phyloP scores from a whole-genome alignment of 2,888 invertebrate species.

The Mongoloraphidia duomilia region DNA sequence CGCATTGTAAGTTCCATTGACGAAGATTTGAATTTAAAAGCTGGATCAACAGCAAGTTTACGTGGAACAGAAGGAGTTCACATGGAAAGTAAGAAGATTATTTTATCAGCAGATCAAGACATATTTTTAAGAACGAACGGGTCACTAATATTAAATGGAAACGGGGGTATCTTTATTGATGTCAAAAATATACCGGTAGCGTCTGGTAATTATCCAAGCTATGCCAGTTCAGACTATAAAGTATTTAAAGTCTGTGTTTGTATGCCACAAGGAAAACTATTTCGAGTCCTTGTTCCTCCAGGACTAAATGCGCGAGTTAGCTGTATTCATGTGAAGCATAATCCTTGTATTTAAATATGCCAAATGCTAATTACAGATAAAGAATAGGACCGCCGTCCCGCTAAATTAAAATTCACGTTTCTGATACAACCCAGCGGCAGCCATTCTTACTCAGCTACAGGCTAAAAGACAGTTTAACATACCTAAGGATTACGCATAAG shows the following conservation, averaged over 20 bases:
- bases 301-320: constrained; percentile 35
- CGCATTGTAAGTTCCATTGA: constrained; percentile 61
- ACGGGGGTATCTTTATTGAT: constrained; percentile 57
- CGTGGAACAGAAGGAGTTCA: constrained; percentile 68
- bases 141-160: constrained; percentile 51
- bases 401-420: too few species aligned
- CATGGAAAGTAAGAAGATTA: constrained; percentile 55
- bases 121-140: constrained; percentile 66
- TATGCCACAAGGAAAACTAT: constrained; percentile 77
- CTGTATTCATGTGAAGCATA: constrained; percentile 47
- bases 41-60: constrained; percentile 50
- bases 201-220: constrained; percentile 27
- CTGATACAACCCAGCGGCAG: too few species aligned
- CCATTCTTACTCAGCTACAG: too few species aligned
- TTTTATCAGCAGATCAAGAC: constrained; percentile 66
- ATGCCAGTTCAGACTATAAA: constrained; percentile 53
- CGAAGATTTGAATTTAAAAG: constrained; percentile 48
- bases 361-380: not conserved
- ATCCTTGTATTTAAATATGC: constrained; percentile 43
- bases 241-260: constrained; percentile 55
- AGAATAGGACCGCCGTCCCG: too few species aligned
- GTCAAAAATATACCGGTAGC: constrained; percentile 57
- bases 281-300: constrained; percentile 56
- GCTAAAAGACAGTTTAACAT: too few species aligned
- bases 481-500: too few species aligned